Conservation (phyloP, 2,888 invertebrate genomes). For the Metalampra italica region DNA sequence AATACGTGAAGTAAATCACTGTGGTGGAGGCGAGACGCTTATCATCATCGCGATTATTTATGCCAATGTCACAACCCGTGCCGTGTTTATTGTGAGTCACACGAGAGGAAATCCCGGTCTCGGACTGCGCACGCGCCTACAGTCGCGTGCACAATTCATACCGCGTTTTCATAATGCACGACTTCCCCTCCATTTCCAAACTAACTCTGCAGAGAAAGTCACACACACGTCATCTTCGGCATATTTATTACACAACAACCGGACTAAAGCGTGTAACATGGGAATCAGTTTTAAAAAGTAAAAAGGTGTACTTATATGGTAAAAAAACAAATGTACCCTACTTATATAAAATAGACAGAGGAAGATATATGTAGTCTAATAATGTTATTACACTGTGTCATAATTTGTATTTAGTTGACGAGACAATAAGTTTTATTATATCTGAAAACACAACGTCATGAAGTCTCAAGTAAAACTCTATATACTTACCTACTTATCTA, state of each 20-base stretch:
- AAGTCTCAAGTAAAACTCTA: too few species aligned
- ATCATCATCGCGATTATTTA: neutral
- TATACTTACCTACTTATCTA: too few species aligned
- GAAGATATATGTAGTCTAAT: too few species aligned
- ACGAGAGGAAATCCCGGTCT: conserved; percentile 47
- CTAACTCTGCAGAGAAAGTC: conserved; percentile 53
- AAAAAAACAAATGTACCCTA: too few species aligned
- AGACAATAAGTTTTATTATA: too few species aligned
- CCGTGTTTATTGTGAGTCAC: neutral
- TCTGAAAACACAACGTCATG: too few species aligned
- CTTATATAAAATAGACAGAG: too few species aligned
- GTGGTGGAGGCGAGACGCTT: neutral
- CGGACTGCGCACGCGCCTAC: conserved; percentile 9
- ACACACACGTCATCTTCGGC: conserved; percentile 51
- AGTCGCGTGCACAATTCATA: conserved; percentile 4
- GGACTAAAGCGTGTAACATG: conserved; percentile 32
- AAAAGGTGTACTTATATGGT: too few species aligned
- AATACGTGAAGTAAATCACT: too few species aligned
- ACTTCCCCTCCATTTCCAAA: conserved; percentile 40
- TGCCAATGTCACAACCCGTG: neutral
- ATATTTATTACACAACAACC: conserved; percentile 59
- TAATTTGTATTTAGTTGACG: too few species aligned
- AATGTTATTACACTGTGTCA: too few species aligned
- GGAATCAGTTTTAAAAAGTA: too few species aligned
- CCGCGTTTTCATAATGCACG: conserved; percentile 28